Conservation (phyloP, 2,888 invertebrate species). For the Drosophila ochracea region DNA sequence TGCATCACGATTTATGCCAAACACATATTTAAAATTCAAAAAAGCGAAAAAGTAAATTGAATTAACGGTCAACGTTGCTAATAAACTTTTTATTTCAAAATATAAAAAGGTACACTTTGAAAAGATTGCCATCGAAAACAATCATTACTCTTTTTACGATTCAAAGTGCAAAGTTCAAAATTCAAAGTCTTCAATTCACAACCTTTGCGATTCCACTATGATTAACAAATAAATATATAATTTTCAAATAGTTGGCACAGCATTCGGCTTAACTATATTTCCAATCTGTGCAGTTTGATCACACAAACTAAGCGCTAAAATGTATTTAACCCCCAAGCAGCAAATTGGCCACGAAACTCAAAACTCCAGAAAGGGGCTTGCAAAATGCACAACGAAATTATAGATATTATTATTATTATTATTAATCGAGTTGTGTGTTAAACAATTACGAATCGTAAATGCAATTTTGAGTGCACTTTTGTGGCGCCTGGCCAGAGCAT, state of each 20-base stretch:
- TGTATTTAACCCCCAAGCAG: neutral
- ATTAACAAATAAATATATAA: neutral
- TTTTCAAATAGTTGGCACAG: neutral
- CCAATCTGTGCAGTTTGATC: neutral
- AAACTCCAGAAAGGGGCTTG: neutral
- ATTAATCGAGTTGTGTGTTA: conserved; percentile 25
- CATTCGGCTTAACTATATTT: neutral
- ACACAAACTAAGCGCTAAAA: neutral
- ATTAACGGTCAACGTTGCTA: neutral
- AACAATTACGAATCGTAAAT: conserved; percentile 41
- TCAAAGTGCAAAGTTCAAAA: neutral
- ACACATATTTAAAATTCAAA: neutral
- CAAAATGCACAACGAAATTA: conserved; percentile 10
- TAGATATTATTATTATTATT: conserved; percentile 7
- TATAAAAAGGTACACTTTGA: neutral
- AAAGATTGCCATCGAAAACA: neutral
- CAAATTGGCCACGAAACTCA: neutral
- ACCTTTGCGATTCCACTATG: neutral
- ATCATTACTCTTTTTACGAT: neutral
- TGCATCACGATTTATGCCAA: neutral
- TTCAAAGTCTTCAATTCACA: neutral
- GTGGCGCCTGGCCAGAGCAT: conserved; percentile 13
- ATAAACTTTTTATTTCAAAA: neutral
- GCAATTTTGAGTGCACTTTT: conserved; percentile 44
- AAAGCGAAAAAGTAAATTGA: neutral